Evolutionary conservation across 2,797 vertebrate genomes (phyloP).

Genomic region (Taenioides sp.): DNA sequence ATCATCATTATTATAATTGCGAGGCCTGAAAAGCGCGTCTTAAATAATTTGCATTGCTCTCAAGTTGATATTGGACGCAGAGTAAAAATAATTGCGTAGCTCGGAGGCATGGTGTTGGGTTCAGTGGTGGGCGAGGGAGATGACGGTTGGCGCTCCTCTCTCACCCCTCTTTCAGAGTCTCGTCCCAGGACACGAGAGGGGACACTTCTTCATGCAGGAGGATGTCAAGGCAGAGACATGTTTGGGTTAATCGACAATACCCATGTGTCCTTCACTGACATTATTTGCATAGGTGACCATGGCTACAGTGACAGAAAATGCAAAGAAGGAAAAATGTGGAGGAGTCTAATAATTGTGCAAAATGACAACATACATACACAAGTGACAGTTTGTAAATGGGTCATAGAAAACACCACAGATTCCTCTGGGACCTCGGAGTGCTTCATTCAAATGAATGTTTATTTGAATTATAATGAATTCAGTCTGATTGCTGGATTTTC

Average conservation of each 20-base stretch:
- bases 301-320: not conserved
- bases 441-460: not conserved
- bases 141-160: slow-evolving; percentile 18
- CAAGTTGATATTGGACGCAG: slow-evolving; percentile 82
- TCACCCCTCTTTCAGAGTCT: slow-evolving; percentile 15
- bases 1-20: slow-evolving; percentile 88
- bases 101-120: slow-evolving; percentile 75
- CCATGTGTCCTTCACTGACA: not conserved
- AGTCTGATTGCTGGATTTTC: not conserved
- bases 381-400: not conserved
- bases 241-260: slow-evolving; percentile 12
- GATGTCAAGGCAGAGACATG: slow-evolving; percentile 26
- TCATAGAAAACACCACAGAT: not conserved
- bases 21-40: slow-evolving; percentile 80
- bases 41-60: slow-evolving; percentile 88
- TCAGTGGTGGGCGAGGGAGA: slow-evolving; percentile 49
- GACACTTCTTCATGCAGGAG: slow-evolving; percentile 24
- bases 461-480: not conserved
- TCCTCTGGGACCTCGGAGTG: not conserved
- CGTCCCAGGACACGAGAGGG: slow-evolving; percentile 12
- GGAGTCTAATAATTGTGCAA: not conserved
- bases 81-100: slow-evolving; percentile 84
- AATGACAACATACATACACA: not conserved
- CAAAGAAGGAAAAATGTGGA: not conserved
- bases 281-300: slow-evolving; percentile 1